Conservation (phyloP, 2,113 vertebrate genomes). For the Illadopsis cleaveri region DNA sequence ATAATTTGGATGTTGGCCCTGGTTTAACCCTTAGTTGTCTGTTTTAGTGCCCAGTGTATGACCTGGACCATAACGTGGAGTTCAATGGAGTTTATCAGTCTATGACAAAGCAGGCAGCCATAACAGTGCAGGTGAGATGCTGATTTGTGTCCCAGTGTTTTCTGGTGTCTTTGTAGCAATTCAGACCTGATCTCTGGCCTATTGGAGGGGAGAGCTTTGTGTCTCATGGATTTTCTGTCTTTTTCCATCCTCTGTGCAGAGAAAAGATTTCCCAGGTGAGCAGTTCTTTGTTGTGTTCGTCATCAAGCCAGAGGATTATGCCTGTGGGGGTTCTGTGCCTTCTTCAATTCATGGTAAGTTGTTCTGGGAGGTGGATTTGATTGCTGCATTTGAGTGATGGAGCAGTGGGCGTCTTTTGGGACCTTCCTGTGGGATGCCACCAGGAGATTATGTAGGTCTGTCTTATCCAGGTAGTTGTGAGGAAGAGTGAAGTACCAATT, state of each 20-base stretch:
- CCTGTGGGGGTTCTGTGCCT: conserved; percentile 78
- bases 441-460: not conserved
- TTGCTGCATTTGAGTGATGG: not conserved
- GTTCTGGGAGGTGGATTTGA: not conserved
- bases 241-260: conserved; percentile 55
- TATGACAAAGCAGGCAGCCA: conserved; percentile 82
- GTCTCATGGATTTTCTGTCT: not conserved
- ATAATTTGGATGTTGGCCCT: not conserved
- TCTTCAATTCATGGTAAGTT: conserved; percentile 73
- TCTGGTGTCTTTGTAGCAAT: not conserved
- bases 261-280: conserved; percentile 77
- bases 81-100: conserved; percentile 83
- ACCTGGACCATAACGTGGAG: conserved; percentile 82
- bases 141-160: not conserved
- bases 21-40: not conserved
- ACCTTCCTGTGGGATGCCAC: not conserved
- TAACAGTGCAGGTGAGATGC: conserved; percentile 79
- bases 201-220: not conserved
- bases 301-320: conserved; percentile 82
- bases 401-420: not conserved
- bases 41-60: conserved; percentile 82
- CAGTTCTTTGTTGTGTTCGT: conserved; percentile 82
- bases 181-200: not conserved
- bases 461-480: not conserved
- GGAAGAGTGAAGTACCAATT: not conserved